Evolutionary conservation across 2,797 vertebrate genomes (phyloP).

Genomic region (Enteromius radiatus): DNA sequence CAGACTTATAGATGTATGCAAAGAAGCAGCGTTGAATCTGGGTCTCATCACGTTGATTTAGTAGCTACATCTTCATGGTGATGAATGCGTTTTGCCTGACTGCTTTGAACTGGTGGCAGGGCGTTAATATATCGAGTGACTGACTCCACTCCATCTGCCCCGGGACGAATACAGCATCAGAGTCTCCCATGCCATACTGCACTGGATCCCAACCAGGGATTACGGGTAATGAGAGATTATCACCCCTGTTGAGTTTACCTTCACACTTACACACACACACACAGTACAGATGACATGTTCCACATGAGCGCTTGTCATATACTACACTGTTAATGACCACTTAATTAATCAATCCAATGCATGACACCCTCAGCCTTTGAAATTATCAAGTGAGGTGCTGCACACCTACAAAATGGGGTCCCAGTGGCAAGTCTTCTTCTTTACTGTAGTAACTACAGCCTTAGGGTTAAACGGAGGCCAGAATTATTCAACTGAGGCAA

Average conservation of each 20-base stretch:
- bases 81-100: slow-evolving; percentile 69
- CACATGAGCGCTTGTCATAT: slow-evolving; percentile 37
- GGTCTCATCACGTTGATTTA: slow-evolving; percentile 66
- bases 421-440: slow-evolving; percentile 56
- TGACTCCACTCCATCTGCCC: slow-evolving; percentile 76
- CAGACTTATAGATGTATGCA: slow-evolving; percentile 74
- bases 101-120: slow-evolving; percentile 61
- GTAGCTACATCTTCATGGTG: slow-evolving; percentile 63
- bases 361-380: slow-evolving; percentile 26
- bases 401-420: slow-evolving; percentile 44
- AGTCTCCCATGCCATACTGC: slow-evolving; percentile 59
- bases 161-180: slow-evolving; percentile 71
- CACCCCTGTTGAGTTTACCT: slow-evolving; percentile 74
- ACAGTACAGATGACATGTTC: slow-evolving; percentile 19
- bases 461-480: slow-evolving; percentile 78
- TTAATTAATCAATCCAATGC: slow-evolving; percentile 52
- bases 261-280: neutral
- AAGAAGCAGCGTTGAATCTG: slow-evolving; percentile 57
- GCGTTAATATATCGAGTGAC: slow-evolving; percentile 81
- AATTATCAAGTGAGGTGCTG: slow-evolving; percentile 60
- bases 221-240: slow-evolving; percentile 81
- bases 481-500: slow-evolving; percentile 86
- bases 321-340: slow-evolving; percentile 44
- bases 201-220: slow-evolving; percentile 70
- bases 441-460: slow-evolving; percentile 63